Evolutionary conservation across 2,113 vertebrate genomes (phyloP).

Genomic region (Quiscalus mexicanus): DNA sequence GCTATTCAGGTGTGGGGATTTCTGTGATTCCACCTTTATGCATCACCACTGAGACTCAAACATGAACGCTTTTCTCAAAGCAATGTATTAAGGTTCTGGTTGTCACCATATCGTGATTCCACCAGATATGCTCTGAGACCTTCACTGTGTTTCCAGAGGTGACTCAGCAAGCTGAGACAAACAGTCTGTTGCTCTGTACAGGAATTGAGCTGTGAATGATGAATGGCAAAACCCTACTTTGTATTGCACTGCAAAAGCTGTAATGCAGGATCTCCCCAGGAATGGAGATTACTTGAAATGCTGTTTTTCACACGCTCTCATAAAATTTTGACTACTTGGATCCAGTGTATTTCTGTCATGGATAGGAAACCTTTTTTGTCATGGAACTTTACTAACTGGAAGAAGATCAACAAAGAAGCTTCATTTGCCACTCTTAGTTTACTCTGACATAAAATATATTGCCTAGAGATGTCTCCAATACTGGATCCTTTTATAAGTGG

Average conservation of each 20-base stretch:
- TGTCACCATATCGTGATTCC: neutral
- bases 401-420: neutral
- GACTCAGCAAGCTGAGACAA: neutral
- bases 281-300: neutral
- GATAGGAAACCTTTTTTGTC: neutral
- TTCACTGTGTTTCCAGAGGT: neutral
- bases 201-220: neutral
- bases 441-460: neutral
- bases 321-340: neutral
- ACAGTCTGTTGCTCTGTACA: neutral
- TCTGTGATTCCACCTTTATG: neutral
- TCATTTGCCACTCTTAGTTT: neutral
- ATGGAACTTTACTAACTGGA: neutral
- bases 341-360: neutral
- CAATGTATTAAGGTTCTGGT: neutral
- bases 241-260: neutral
- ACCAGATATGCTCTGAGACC: neutral
- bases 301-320: neutral
- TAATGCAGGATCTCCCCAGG: neutral
- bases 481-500: neutral
- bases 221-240: neutral
- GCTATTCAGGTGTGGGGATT: neutral
- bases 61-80: neutral
- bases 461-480: neutral
- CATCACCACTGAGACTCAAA: accelerated